Conservation (phyloP, 1,140 invertebrate species). For the Telenomus remus region DNA sequence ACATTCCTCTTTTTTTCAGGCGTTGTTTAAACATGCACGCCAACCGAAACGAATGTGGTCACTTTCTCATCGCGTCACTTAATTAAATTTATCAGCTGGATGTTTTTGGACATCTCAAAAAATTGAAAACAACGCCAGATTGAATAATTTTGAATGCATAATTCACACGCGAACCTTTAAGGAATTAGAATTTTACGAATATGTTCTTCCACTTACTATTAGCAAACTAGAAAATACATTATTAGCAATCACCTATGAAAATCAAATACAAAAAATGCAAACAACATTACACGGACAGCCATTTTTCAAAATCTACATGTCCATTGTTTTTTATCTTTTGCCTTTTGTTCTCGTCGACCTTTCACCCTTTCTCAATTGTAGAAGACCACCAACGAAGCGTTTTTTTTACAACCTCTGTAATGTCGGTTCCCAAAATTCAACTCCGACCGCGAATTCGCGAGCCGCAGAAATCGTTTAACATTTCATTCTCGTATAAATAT, state of each 20-base stretch:
- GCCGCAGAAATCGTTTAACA: slow-evolving; percentile 12
- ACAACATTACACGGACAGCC: slow-evolving; percentile 30
- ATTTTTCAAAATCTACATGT: slow-evolving; percentile 35
- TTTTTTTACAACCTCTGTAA: slow-evolving; percentile 43
- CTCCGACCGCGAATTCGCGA: slow-evolving; percentile 42
- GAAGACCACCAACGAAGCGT: slow-evolving; percentile 54
- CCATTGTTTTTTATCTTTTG: slow-evolving; percentile 35
- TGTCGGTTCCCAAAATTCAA: slow-evolving; percentile 44
- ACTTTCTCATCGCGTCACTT: not conserved
- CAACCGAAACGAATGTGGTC: slow-evolving; percentile 7
- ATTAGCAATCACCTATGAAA: too few relatives aligned
- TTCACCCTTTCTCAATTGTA: slow-evolving; percentile 51
- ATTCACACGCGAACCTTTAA: too few relatives aligned
- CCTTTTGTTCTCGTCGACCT: slow-evolving; percentile 52
- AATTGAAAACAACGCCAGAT: too few relatives aligned
- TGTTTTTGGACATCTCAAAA: too few relatives aligned
- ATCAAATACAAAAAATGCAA: not conserved
- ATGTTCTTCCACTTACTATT: too few relatives aligned
- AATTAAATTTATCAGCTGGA: too few relatives aligned
- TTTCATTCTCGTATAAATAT: slow-evolving; percentile 37
- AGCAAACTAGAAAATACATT: too few relatives aligned
- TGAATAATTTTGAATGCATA: too few relatives aligned
- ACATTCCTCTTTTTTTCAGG: slow-evolving; percentile 18
- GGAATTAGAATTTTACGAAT: too few relatives aligned
- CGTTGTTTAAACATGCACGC: slow-evolving; percentile 1